Conservation (phyloP, 2,888 invertebrate species). For the Trilocha varians region DNA sequence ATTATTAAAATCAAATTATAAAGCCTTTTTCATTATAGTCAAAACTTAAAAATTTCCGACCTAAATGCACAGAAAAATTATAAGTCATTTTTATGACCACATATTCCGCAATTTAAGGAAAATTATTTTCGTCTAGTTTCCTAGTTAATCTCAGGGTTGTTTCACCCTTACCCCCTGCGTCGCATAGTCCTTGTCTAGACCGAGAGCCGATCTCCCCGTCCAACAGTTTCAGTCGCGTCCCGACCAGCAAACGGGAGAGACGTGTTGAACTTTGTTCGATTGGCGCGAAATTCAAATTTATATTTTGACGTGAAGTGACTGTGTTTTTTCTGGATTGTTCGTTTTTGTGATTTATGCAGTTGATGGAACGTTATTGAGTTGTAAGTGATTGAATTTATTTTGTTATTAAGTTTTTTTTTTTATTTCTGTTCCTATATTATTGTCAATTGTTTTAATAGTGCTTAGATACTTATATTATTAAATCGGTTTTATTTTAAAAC, state of each 20-base stretch:
- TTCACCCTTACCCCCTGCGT: conserved; percentile 26
- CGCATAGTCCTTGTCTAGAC: conserved; percentile 55
- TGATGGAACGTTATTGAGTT: conserved; percentile 19
- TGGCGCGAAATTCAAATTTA: conserved; percentile 53
- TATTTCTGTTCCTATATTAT: no score
- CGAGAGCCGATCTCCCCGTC: conserved; percentile 24
- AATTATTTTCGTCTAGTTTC: conserved; percentile 16
- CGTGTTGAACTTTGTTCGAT: conserved; percentile 21
- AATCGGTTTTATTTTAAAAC: not conserved
- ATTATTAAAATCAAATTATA: no score
- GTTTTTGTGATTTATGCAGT: conserved; percentile 19
- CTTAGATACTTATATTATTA: not conserved
- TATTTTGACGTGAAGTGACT: conserved; percentile 13
- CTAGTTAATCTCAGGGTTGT: conserved; percentile 51
- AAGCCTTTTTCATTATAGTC: no score
- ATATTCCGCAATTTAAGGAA: not conserved
- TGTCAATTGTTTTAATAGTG: no score
- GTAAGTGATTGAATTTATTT: conserved; percentile 8
- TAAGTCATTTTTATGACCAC: no score
- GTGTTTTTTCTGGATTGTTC: conserved; percentile 14
- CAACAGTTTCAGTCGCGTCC: conserved; percentile 39
- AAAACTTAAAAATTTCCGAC: no score
- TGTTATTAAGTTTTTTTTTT: no score
- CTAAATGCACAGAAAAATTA: no score
- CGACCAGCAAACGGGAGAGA: conserved; percentile 30